Evolutionary conservation across 2,797 vertebrate genomes (phyloP).

Genomic region (Neosilurus mollespiculum): DNA sequence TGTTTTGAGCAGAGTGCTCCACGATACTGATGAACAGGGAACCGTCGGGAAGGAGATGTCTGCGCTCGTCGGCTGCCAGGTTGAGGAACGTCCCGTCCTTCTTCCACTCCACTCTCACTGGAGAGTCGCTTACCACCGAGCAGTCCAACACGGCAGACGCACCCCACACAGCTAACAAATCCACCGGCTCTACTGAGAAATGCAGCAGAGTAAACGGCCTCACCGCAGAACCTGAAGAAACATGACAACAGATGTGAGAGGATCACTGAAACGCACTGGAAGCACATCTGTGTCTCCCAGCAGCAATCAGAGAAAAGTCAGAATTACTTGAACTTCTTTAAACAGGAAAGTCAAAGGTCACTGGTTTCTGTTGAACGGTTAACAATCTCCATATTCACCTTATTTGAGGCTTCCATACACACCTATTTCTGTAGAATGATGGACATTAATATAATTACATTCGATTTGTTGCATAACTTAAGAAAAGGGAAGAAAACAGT

Average conservation of each 20-base stretch:
- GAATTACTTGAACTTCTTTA: slow-evolving; percentile 1
- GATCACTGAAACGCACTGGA: neutral
- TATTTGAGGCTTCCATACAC: neutral
- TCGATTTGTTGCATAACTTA: slow-evolving; percentile 28
- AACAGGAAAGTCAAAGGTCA: neutral
- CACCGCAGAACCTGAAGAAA: slow-evolving; percentile 60
- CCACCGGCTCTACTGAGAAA: slow-evolving; percentile 88
- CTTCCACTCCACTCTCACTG: slow-evolving; percentile 87
- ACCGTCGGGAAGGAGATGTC: slow-evolving; percentile 85
- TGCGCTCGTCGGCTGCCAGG: slow-evolving; percentile 87
- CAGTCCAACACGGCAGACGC: slow-evolving; percentile 86
- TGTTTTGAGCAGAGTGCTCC: slow-evolving; percentile 94
- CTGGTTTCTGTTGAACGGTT: neutral
- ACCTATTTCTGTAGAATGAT: neutral
- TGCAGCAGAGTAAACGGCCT: slow-evolving; percentile 89
- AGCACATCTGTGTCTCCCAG: neutral
- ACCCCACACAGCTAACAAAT: slow-evolving; percentile 81
- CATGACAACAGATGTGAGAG: neutral
- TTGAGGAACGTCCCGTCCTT: slow-evolving; percentile 95
- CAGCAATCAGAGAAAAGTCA: neutral
- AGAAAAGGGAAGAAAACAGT: slow-evolving; percentile 17
- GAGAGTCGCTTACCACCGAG: slow-evolving; percentile 79
- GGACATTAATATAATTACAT: slow-evolving; percentile 26
- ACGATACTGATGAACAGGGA: slow-evolving; percentile 86
- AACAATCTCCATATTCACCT: neutral